A percentile compares a stretch with the other conserved stretches of the same genome.
Evolutionary conservation across 2,113 vertebrate genomes (phyloP).

Genomic region (Callipepla squamata): DNA sequence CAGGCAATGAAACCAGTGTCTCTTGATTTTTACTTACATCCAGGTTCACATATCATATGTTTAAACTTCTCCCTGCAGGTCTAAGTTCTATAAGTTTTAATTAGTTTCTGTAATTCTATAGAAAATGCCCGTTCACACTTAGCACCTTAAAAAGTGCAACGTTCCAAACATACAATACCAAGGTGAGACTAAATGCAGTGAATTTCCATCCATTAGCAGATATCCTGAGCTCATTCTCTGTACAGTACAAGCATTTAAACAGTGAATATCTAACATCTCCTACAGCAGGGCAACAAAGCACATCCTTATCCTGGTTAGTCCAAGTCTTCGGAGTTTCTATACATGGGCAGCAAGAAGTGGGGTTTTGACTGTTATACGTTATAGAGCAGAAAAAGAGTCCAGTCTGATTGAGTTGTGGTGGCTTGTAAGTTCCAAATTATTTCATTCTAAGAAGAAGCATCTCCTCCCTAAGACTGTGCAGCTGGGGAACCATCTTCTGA

Average conservation of each 20-base stretch:
- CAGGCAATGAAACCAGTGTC: neutral
- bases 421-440: conserved; percentile 34
- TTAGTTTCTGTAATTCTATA: neutral
- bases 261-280: neutral
- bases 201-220: neutral
- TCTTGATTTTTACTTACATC: neutral
- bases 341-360: neutral
- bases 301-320: neutral
- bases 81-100: neutral
- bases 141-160: neutral
- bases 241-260: neutral
- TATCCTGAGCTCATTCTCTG: neutral
- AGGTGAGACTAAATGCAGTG: neutral
- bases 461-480: neutral
- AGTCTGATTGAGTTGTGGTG: neutral
- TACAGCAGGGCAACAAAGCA: neutral
- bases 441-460: neutral
- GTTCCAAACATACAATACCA: fast-evolving
- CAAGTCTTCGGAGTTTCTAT: neutral
- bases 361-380: neutral
- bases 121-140: neutral
- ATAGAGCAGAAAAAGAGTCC: neutral
- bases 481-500: conserved; percentile 13
- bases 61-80: neutral
- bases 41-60: neutral